Conservation (phyloP, 2,797 vertebrate species). For the Poliocrania exsul region DNA sequence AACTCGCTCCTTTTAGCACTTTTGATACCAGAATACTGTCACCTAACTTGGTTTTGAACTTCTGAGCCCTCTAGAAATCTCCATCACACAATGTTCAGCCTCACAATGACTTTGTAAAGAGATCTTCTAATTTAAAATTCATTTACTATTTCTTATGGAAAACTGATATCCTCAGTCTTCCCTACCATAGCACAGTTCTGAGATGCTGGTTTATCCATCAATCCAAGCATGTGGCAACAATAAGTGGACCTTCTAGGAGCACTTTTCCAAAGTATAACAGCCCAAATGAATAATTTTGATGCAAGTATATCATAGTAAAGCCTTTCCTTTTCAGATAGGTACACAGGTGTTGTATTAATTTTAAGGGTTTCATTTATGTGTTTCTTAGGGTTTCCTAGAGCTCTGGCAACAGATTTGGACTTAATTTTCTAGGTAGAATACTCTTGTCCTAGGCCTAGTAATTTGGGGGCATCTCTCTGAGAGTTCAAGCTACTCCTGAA, state of each 20-base stretch:
- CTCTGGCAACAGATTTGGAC: not conserved
- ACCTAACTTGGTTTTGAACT: not conserved
- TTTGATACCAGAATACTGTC: not conserved
- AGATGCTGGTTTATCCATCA: not conserved
- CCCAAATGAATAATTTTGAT: not conserved
- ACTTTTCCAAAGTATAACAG: not conserved
- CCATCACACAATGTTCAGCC: not conserved
- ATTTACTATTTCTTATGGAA: not conserved
- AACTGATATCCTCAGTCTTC: not conserved
- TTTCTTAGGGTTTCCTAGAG: not conserved
- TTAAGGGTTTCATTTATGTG: not conserved
- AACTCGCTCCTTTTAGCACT: not conserved
- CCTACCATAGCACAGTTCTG: not conserved
- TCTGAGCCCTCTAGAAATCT: not conserved
- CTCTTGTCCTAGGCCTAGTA: not conserved
- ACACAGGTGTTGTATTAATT: not conserved
- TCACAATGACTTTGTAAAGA: not conserved
- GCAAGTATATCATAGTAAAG: not conserved
- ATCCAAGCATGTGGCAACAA: fast-evolving
- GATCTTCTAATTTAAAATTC: not conserved
- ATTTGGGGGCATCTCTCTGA: not conserved
- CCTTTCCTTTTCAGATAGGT: not conserved
- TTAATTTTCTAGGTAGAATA: not conserved
- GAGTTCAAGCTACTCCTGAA: not conserved
- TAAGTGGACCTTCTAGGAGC: not conserved